Conservation (phyloP, 2,113 vertebrate genomes). For the Ahaetulla prasina region DNA sequence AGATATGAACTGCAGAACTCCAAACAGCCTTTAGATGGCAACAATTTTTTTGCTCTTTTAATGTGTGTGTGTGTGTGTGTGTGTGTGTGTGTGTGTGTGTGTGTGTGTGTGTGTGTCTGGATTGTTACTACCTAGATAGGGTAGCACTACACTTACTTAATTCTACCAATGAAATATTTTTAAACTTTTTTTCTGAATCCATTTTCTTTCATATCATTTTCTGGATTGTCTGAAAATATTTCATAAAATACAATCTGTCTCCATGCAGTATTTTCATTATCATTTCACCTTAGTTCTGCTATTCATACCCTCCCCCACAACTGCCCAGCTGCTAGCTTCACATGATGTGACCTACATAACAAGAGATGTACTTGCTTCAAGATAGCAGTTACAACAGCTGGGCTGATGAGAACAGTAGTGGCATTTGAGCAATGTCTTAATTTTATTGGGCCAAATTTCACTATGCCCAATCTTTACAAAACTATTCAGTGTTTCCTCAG, state of each 20-base stretch:
- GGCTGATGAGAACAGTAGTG: slow-evolving; percentile 58
- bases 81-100: not conserved
- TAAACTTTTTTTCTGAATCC: not conserved
- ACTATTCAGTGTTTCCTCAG: slow-evolving; percentile 20
- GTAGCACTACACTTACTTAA: not conserved
- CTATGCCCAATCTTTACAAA: slow-evolving; percentile 49
- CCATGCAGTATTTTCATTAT: slow-evolving; percentile 29
- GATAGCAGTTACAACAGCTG: slow-evolving; percentile 63
- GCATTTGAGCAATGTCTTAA: slow-evolving; percentile 57
- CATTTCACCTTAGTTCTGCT: slow-evolving; percentile 19
- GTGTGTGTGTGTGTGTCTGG: too few relatives aligned
- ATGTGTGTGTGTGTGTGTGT: accelerated
- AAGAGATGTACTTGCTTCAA: slow-evolving; percentile 57
- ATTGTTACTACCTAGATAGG: not conserved
- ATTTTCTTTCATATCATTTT: slow-evolving; percentile 24
- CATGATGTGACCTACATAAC: slow-evolving; percentile 68
- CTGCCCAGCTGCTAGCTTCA: slow-evolving; percentile 57
- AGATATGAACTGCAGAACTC: not conserved
- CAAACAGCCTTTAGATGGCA: not conserved
- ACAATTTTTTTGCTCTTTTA: not conserved
- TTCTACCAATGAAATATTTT: not conserved
- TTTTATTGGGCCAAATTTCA: slow-evolving; percentile 47
- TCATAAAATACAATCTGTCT: not conserved
- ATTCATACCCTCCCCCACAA: slow-evolving; percentile 21
- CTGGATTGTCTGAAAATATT: slow-evolving; percentile 15